phyloP scores from a whole-genome alignment of 2,797 vertebrate species.

The Cheirogaleus major region DNA sequence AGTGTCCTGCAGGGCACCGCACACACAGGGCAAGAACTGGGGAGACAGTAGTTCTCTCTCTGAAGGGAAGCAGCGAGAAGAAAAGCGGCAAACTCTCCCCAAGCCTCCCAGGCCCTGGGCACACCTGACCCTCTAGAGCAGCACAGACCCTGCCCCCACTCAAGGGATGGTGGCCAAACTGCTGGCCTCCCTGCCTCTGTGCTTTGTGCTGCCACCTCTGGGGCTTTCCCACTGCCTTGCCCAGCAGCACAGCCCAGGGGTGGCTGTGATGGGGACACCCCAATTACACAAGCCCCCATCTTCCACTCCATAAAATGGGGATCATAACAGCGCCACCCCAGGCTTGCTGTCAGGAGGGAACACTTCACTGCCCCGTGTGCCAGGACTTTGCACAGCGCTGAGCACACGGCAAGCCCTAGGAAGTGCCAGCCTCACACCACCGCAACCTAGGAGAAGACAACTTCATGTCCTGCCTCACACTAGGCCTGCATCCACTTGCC shows the following conservation, averaged over 20 bases:
- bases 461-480: not conserved
- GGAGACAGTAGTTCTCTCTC: not conserved
- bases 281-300: not conserved
- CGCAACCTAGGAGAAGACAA: not conserved
- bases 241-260: too few species aligned
- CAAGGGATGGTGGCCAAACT: too few species aligned
- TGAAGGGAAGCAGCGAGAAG: not conserved
- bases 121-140: not conserved
- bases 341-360: not conserved
- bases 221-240: too few species aligned
- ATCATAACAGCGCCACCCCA: not conserved
- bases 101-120: too few species aligned
- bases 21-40: conserved; percentile 90
- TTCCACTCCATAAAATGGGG: not conserved
- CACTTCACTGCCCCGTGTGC: too few species aligned
- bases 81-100: not conserved
- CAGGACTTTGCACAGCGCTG: rapidly evolving
- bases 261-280: not conserved
- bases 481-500: not conserved
- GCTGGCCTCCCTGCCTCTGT: not conserved
- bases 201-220: too few species aligned
- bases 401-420: too few species aligned
- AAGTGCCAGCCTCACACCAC: too few species aligned
- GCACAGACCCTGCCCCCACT: too few species aligned
- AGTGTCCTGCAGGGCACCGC: conserved; percentile 91